phyloP scores from a whole-genome alignment of 2,113 vertebrate genomes.

The Tenebrosternarchus preto region DNA sequence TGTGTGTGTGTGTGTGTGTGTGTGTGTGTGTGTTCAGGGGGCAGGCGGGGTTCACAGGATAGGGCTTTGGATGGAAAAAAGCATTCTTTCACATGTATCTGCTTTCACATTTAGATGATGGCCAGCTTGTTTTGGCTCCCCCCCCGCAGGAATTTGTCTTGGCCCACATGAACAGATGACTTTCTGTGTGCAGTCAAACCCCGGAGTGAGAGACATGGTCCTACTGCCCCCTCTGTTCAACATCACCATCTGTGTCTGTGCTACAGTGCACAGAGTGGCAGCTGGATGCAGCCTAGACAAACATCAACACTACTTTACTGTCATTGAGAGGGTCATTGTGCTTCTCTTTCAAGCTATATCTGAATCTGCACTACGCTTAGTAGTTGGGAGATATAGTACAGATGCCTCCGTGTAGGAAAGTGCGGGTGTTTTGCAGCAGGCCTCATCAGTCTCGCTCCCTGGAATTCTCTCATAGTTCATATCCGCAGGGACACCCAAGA shows the following conservation, averaged over 20 bases:
- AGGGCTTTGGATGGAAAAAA: conserved; percentile 70
- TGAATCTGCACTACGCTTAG: background rate
- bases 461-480: background rate
- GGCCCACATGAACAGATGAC: conserved; percentile 28
- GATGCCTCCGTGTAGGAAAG: background rate
- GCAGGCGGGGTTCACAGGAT: conserved; percentile 68
- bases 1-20: background rate
- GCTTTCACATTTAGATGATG: conserved; percentile 68
- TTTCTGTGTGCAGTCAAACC: conserved; percentile 36
- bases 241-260: conserved; percentile 12
- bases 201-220: conserved; percentile 29
- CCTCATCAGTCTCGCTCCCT: background rate
- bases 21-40: conserved; percentile 10
- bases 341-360: background rate
- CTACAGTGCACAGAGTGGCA: background rate
- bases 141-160: conserved; percentile 40
- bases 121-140: conserved; percentile 64
- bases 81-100: conserved; percentile 77
- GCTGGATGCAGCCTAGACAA: background rate
- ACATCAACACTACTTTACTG: background rate
- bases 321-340: background rate
- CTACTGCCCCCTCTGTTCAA: conserved; percentile 24
- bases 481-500: background rate
- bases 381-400: background rate
- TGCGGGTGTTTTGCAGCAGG: background rate